phyloP scores from a whole-genome alignment of 2,113 vertebrate genomes.

The Oryzias curvinotus region DNA sequence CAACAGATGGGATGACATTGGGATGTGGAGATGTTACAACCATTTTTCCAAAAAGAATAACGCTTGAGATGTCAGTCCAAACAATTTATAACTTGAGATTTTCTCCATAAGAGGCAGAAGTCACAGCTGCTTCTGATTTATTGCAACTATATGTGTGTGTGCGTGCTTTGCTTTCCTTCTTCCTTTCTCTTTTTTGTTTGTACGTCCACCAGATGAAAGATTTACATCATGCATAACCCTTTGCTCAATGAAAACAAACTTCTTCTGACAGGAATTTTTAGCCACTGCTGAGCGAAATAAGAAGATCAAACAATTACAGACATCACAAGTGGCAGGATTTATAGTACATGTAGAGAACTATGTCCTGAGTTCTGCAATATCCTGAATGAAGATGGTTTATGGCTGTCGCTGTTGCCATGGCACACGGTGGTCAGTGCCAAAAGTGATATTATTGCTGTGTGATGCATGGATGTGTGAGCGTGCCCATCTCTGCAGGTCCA shows the following conservation, averaged over 20 bases:
- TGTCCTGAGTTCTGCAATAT: neutral
- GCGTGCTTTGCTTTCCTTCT: no score
- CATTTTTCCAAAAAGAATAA: slow-evolving; percentile 7
- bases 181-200: neutral
- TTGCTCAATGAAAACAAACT: neutral
- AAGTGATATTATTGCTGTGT: neutral
- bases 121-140: neutral
- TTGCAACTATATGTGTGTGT: neutral
- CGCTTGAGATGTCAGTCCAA: slow-evolving; percentile 1
- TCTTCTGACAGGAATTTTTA: slow-evolving; percentile 2
- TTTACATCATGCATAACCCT: neutral
- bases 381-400: neutral
- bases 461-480: neutral
- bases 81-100: neutral
- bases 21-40: slow-evolving; percentile 3
- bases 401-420: neutral
- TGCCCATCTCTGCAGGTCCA: neutral
- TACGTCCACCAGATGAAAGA: neutral
- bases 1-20: slow-evolving; percentile 13
- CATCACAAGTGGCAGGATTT: neutral
- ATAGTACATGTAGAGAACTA: neutral
- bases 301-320: neutral
- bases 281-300: neutral
- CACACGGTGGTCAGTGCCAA: neutral
- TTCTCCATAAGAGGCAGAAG: neutral